phyloP scores from a whole-genome alignment of 2,113 vertebrate genomes.

The Gnathonemus longibarbis region DNA sequence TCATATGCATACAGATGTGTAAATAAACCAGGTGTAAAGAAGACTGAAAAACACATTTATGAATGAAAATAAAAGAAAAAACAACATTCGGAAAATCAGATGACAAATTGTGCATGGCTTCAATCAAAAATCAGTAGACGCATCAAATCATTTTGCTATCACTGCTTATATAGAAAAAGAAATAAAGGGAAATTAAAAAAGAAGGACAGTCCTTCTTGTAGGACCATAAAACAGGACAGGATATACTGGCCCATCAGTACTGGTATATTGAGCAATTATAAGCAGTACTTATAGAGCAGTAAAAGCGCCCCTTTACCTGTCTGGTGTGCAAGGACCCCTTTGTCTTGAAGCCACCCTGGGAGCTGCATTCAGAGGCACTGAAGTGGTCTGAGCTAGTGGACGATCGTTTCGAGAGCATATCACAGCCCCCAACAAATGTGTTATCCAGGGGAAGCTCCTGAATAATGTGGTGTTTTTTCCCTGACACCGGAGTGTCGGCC shows the following conservation, averaged over 20 bases:
- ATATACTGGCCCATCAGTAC: slow-evolving; percentile 85
- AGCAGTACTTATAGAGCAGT: slow-evolving; percentile 99
- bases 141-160: slow-evolving; percentile 23
- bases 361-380: slow-evolving; percentile 99
- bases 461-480: slow-evolving; percentile 98
- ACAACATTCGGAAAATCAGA: neutral
- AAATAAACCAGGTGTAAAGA: neutral
- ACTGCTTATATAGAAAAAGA: slow-evolving; percentile 28
- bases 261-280: slow-evolving; percentile 96
- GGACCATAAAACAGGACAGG: slow-evolving; percentile 51
- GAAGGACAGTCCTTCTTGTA: slow-evolving; percentile 32
- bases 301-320: slow-evolving; percentile 99
- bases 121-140: neutral
- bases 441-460: slow-evolving; percentile 99
- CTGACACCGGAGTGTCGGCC: slow-evolving; percentile 94
- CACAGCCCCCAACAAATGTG: slow-evolving; percentile 98
- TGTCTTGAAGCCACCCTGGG: slow-evolving; percentile 99
- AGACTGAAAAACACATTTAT: neutral
- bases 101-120: neutral
- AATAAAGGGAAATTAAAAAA: slow-evolving; percentile 24
- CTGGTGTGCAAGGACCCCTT: slow-evolving; percentile 98
- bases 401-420: slow-evolving; percentile 98
- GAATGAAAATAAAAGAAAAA: neutral
- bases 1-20: neutral
- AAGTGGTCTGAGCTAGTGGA: slow-evolving; percentile 99